Percentiles rank a stretch among this genome's conserved stretches.
phyloP scores from a whole-genome alignment of 2,888 invertebrate genomes.

The Zelleria hepariella region DNA sequence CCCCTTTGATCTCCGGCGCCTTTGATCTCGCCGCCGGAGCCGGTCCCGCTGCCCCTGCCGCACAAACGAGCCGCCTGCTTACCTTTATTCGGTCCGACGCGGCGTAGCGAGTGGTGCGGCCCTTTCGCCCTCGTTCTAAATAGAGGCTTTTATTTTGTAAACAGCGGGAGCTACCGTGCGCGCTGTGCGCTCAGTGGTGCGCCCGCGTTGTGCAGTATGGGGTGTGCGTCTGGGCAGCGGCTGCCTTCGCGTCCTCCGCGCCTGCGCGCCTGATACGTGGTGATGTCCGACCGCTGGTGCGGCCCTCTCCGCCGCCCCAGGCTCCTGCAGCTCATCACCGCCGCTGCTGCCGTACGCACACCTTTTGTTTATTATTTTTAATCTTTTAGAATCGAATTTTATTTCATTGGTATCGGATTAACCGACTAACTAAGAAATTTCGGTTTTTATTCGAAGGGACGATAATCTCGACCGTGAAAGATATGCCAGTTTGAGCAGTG shows the following conservation, averaged over 20 bases:
- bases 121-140: slow-evolving; percentile 67
- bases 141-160: slow-evolving; percentile 68
- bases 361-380: slow-evolving; percentile 24
- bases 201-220: slow-evolving; percentile 52
- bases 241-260: slow-evolving; percentile 21
- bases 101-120: slow-evolving; percentile 54
- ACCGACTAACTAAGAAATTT: too few species aligned
- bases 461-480: too few species aligned
- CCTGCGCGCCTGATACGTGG: slow-evolving; percentile 17
- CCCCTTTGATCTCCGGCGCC: slow-evolving; percentile 66
- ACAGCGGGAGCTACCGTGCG: slow-evolving; percentile 63
- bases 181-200: slow-evolving; percentile 35
- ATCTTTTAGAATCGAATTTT: too few species aligned
- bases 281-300: slow-evolving; percentile 27
- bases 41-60: slow-evolving; percentile 64
- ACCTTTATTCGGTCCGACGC: slow-evolving; percentile 69
- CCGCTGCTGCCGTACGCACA: slow-evolving; percentile 62
- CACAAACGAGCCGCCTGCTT: slow-evolving; percentile 66
- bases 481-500: too few species aligned
- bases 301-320: slow-evolving; percentile 18
- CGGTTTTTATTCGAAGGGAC: too few species aligned
- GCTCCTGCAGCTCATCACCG: slow-evolving; percentile 37
- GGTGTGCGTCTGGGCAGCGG: slow-evolving; percentile 34
- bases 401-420: too few species aligned
- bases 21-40: slow-evolving; percentile 69